Evolutionary conservation across 2,113 vertebrate species (phyloP).

Genomic region (Sinosuthora webbiana): DNA sequence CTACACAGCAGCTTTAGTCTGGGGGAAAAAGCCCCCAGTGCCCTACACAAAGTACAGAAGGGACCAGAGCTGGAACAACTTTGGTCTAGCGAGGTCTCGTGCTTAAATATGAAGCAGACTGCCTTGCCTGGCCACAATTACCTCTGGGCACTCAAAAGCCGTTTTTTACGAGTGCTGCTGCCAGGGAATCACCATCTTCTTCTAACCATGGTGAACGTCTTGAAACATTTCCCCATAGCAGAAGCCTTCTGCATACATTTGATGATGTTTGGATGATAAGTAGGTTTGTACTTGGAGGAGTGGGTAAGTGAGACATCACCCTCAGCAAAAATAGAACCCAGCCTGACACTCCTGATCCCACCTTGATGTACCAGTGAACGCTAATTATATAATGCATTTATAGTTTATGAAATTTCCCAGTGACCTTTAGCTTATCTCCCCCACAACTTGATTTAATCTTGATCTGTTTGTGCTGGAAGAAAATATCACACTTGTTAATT

Average conservation of each 20-base stretch:
- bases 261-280: conserved; percentile 21
- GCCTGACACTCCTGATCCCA: conserved; percentile 50
- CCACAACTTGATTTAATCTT: conserved; percentile 65
- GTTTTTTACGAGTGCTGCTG: neutral
- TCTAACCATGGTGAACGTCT: neutral
- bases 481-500: conserved; percentile 72
- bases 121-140: neutral
- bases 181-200: neutral
- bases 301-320: conserved; percentile 65
- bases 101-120: neutral
- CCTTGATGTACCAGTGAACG: conserved; percentile 42
- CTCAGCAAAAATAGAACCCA: conserved; percentile 39
- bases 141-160: neutral
- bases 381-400: conserved; percentile 65
- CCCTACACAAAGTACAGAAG: neutral
- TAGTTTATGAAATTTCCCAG: conserved; percentile 57
- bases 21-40: neutral
- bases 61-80: neutral
- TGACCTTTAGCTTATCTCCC: conserved; percentile 70
- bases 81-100: neutral
- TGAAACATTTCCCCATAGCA: neutral
- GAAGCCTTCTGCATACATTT: neutral
- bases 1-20: neutral
- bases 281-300: conserved; percentile 32
- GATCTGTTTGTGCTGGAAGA: conserved; percentile 68